Evolutionary conservation across 2,888 invertebrate species (phyloP).

Genomic region (Drosophila stalkeri): DNA sequence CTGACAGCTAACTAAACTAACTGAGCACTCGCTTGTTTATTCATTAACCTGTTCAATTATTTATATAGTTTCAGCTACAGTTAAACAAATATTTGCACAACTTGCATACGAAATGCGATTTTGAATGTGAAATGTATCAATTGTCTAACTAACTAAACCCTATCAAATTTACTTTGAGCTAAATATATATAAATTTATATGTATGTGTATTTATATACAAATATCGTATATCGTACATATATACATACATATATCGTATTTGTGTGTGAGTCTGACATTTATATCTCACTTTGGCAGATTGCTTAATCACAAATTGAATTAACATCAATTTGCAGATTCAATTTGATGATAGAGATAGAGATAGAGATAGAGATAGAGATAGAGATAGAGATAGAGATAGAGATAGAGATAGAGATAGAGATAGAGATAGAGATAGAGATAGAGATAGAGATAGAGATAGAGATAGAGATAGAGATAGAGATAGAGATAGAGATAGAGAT

Average conservation of each 20-base stretch:
- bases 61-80: constrained; percentile 9
- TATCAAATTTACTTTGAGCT: background rate
- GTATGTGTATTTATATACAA: background rate
- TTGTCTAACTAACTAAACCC: constrained; percentile 1
- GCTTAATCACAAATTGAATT: constrained; percentile 1
- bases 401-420: background rate
- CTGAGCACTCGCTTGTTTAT: constrained; percentile 14
- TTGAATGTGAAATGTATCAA: background rate
- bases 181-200: too few relatives aligned
- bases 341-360: background rate
- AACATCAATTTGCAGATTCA: background rate
- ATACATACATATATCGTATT: background rate
- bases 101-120: constrained; percentile 20
- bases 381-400: background rate
- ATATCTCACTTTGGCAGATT: background rate
- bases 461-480: background rate
- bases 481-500: background rate
- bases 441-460: background rate
- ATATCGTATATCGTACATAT: background rate
- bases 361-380: background rate
- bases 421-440: background rate
- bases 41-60: constrained; percentile 20
- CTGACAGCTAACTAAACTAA: constrained; percentile 8
- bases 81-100: constrained; percentile 20
- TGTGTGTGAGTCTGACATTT: background rate